Evolutionary conservation across 92 coral and sea anemone genomes (phyloP).

Genomic region (Heteractis magnifica): DNA sequence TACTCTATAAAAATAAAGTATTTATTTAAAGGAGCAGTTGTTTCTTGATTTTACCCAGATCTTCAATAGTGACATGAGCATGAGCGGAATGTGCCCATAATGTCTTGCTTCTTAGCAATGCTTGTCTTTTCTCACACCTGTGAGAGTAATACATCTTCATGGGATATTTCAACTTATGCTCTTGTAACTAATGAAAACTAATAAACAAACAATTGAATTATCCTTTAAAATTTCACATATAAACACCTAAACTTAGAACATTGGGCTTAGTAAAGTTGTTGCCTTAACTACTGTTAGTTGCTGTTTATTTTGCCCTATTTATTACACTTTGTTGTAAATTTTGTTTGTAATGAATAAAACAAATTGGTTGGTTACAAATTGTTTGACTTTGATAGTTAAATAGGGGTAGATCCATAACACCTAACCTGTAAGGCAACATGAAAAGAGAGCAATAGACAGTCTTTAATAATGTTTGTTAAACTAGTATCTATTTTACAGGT

Average conservation of each 20-base stretch:
- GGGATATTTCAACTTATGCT: background rate
- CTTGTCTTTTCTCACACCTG: background rate
- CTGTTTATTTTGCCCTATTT: background rate
- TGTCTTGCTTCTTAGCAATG: background rate
- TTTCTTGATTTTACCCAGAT: too few species aligned
- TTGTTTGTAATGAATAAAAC: conserved; percentile 29
- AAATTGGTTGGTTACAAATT: background rate
- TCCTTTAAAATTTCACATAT: background rate
- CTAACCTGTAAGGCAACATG: background rate
- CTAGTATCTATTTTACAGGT: too few species aligned
- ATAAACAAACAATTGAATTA: background rate
- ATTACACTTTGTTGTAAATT: conserved; percentile 21
- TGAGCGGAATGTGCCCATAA: background rate
- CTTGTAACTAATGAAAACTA: background rate
- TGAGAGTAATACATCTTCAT: background rate
- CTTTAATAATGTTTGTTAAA: too few species aligned
- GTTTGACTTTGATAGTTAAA: background rate
- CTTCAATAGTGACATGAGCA: background rate
- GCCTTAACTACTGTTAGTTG: background rate
- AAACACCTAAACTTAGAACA: background rate
- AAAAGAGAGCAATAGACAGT: background rate
- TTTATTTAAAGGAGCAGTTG: background rate
- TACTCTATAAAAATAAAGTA: background rate
- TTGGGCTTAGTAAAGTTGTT: background rate
- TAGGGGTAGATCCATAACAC: background rate